Conservation (phyloP, 1,140 invertebrate genomes). For the Popillia japonica region DNA sequence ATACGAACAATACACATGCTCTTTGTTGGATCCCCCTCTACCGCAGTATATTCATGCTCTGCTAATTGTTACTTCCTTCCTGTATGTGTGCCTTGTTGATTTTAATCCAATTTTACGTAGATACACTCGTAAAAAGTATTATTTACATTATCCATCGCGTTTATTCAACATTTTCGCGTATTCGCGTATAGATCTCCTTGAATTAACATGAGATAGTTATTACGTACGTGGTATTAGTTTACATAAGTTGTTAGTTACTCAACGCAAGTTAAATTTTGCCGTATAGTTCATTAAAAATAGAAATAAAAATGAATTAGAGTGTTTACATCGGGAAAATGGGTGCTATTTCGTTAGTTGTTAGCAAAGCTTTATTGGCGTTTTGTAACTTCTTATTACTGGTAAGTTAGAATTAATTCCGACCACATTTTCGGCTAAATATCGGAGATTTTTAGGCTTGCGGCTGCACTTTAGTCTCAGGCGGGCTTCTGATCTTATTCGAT, state of each 20-base stretch:
- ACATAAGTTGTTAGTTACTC: conserved; percentile 2
- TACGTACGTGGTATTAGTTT: conserved; percentile 3
- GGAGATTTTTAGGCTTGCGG: conserved; percentile 71
- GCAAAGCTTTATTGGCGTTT: conserved; percentile 40
- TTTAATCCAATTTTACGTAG: conserved; percentile 14
- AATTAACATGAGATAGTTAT: conserved; percentile 36
- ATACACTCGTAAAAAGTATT: not conserved
- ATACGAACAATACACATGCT: not conserved
- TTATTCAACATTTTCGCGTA: not conserved
- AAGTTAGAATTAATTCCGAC: too few species aligned
- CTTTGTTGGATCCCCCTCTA: not conserved
- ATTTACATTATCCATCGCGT: not conserved
- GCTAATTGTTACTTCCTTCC: conserved; percentile 45
- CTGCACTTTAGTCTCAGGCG: conserved; percentile 71
- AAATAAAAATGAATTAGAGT: not conserved
- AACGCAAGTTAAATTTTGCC: not conserved
- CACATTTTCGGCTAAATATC: too few species aligned
- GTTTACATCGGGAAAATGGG: conserved; percentile 36
- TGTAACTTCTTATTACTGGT: conserved; percentile 42
- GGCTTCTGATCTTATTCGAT: conserved; percentile 75
- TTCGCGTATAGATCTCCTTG: conserved; percentile 21
- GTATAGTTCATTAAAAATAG: not conserved
- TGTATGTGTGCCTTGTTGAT: conserved; percentile 34
- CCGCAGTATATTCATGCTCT: conserved; percentile 40
- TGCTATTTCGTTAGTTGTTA: conserved; percentile 25